Percentiles rank a stretch among this genome's conserved stretches.
Evolutionary conservation across 1,140 invertebrate species (phyloP).

Genomic region (Bombyx mori): ASM3026992v2 NC_085125.1:7801001-7801500

Average conservation of each 20-base stretch:
- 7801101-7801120: too few relatives aligned
- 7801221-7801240: too few relatives aligned
- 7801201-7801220: too few relatives aligned
- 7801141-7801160: too few relatives aligned
- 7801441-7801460: constrained; percentile 47
- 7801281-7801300: neutral
- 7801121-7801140: too few relatives aligned
- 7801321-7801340: constrained; percentile 28
- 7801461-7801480: constrained; percentile 44
- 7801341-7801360: constrained; percentile 33
- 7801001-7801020: too few relatives aligned
- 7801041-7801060: constrained; percentile 20
- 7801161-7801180: too few relatives aligned
- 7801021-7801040: constrained; percentile 15
- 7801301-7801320: neutral
- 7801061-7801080: constrained; percentile 10
- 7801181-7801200: too few relatives aligned
- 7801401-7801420: constrained; percentile 55
- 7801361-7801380: constrained; percentile 3
- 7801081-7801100: too few relatives aligned
- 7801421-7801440: constrained; percentile 51
- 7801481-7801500: constrained; percentile 3
- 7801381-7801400: constrained; percentile 47
- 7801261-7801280: too few relatives aligned
- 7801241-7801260: too few relatives aligned